Percentiles rank a stretch among this genome's conserved stretches.
Evolutionary conservation across 2,113 vertebrate species (phyloP).

Genomic region (Tachuris rubrigastra): DNA sequence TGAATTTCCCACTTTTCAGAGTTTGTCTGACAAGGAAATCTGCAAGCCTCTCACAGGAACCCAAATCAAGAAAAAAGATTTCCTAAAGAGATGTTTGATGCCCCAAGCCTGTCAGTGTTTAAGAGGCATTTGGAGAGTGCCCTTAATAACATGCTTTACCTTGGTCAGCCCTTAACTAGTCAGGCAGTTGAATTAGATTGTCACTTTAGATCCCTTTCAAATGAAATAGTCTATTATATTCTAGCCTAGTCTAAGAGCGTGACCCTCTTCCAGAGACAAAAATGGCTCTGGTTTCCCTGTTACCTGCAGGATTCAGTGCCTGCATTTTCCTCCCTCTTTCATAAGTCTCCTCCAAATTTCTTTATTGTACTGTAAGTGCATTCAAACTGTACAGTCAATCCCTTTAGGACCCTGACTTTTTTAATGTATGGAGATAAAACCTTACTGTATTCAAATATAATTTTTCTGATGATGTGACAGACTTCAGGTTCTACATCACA

Average conservation of each 20-base stretch:
- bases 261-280: neutral
- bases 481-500: neutral
- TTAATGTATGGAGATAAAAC: neutral
- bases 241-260: neutral
- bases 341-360: neutral
- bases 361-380: neutral
- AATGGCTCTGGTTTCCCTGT: neutral
- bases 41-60: neutral
- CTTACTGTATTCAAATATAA: neutral
- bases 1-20: neutral
- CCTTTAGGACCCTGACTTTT: neutral
- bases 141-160: neutral
- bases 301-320: neutral
- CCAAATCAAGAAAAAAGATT: neutral
- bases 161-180: neutral
- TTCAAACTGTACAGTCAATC: neutral
- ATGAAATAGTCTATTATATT: neutral
- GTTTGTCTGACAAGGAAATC: neutral
- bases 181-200: neutral
- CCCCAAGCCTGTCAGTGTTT: neutral
- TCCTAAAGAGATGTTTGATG: neutral
- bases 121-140: neutral
- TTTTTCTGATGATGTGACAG: neutral
- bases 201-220: neutral
- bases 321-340: neutral